Base-by-base conservation (phyloP, 2,888 invertebrate species). In the Hypena proboscidalis region DNA sequence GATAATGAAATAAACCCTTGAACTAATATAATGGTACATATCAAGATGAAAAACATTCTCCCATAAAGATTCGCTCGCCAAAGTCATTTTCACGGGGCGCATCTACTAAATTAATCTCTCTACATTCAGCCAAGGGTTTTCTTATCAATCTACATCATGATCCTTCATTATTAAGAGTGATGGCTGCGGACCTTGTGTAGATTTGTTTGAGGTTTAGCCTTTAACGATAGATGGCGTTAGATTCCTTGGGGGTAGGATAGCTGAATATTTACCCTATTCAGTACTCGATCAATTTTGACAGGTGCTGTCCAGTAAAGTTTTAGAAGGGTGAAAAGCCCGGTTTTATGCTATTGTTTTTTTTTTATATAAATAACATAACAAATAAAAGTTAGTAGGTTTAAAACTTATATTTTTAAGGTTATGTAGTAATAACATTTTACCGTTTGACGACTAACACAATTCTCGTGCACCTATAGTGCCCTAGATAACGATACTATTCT, bases 101-200 rank as follows among this genome's bases (percentile, higher is more conserved):
- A 49, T 77, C 74, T 76, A 63, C 32, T 37, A 44, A 44, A 57
- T 54, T 43, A 14, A 46, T 27, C 29, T 42, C 34, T 46, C 81
- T 77, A 54, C 41, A 45, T 42, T 45, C 43, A 58, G 67, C 70
- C 71, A 71, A 78, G 82, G 85, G 83, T 80, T 70, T 66, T 80
- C 83, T 87, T 89, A 89, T 90, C 89, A 85, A 89, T 90, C 89
- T 86, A 81, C 77, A 87, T 85, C 85, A 80, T 81, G 85, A 87
- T 87, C 87, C 87, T 83, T 85, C 82, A 83, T 88, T 87, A 90
- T 89, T 83, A 89, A 87, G 90, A 90, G 83, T 83, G 89, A 90
- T 88, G 85, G 82, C 33, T 34, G 42, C 70, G 66, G 67, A 66
- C 71, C 70, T 69, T 68, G 65, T 78, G 80, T 82, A 80, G 86